phyloP scores from a whole-genome alignment of 2,113 vertebrate genomes.

The Xyrauchen texanus region DNA sequence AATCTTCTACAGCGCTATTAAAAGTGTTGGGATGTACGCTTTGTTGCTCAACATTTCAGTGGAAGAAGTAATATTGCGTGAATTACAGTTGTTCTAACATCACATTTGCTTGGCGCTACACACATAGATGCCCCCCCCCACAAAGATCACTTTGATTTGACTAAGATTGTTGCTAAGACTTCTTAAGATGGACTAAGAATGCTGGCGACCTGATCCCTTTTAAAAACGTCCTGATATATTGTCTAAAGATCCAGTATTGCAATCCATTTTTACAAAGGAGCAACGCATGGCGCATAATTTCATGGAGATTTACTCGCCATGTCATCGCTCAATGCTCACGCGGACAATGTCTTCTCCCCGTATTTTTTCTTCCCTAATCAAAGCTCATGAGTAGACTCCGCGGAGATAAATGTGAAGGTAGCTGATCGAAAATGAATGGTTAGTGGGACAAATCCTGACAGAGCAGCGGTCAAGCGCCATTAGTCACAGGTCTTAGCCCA shows the following conservation, averaged over 20 bases:
- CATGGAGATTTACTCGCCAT: slow-evolving; percentile 52
- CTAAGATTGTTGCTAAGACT: slow-evolving; percentile 28
- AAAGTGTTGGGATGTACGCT: not conserved
- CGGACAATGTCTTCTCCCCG: slow-evolving; percentile 39
- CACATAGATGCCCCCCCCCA: slow-evolving; percentile 13
- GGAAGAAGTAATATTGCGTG: not conserved
- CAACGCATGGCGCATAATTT: slow-evolving; percentile 56
- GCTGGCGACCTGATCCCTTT: slow-evolving; percentile 13
- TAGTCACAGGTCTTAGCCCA: slow-evolving; percentile 87
- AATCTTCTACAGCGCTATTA: not conserved
- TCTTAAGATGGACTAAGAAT: slow-evolving; percentile 25
- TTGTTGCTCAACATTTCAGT: not conserved
- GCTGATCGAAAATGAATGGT: slow-evolving; percentile 77
- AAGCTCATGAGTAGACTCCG: slow-evolving; percentile 66
- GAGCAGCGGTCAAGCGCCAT: slow-evolving; percentile 81
- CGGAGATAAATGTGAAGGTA: slow-evolving; percentile 79
- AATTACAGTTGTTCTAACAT: slow-evolving; percentile 9
- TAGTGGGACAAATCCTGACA: slow-evolving; percentile 73
- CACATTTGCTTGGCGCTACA: not conserved
- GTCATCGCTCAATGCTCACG: slow-evolving; percentile 62
- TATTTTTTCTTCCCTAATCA: slow-evolving; percentile 37
- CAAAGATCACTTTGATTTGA: slow-evolving; percentile 16
- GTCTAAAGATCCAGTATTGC: slow-evolving; percentile 16
- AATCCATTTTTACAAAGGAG: slow-evolving; percentile 26
- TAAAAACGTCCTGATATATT: slow-evolving; percentile 32